Conservation (phyloP, 2,113 vertebrate species). For the Eubucco bourcierii region DNA sequence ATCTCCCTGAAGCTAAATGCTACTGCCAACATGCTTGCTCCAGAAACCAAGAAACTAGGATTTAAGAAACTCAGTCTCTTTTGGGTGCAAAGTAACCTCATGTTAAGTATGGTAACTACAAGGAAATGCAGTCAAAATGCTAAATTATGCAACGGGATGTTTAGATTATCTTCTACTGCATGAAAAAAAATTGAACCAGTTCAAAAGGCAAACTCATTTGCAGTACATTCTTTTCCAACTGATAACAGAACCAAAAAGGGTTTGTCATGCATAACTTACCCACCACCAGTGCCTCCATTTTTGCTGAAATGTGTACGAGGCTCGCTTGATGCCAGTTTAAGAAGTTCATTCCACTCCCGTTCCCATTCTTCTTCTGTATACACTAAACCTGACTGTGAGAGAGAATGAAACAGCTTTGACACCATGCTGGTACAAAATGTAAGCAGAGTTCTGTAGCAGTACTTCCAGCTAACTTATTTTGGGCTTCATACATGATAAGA, state of each 20-base stretch:
- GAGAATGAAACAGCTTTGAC: not conserved
- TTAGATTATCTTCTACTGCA: not conserved
- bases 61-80: not conserved
- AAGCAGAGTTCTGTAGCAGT: not conserved
- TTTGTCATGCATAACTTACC: conserved; percentile 77
- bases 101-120: not conserved
- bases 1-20: not conserved
- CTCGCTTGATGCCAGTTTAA: conserved; percentile 97
- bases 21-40: not conserved
- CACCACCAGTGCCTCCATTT: conserved; percentile 88
- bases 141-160: not conserved
- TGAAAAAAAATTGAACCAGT: not conserved
- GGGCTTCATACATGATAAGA: accelerated
- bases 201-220: not conserved
- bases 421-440: accelerated
- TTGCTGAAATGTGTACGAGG: conserved; percentile 94
- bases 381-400: conserved; percentile 90
- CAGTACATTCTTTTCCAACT: not conserved
- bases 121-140: not conserved
- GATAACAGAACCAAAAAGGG: accelerated
- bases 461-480: accelerated
- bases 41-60: not conserved
- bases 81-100: not conserved
- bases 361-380: conserved; percentile 99
- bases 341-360: conserved; percentile 94